Evolutionary conservation across 2,888 invertebrate genomes (phyloP).

Genomic region (Matsumyia berberina): DNA sequence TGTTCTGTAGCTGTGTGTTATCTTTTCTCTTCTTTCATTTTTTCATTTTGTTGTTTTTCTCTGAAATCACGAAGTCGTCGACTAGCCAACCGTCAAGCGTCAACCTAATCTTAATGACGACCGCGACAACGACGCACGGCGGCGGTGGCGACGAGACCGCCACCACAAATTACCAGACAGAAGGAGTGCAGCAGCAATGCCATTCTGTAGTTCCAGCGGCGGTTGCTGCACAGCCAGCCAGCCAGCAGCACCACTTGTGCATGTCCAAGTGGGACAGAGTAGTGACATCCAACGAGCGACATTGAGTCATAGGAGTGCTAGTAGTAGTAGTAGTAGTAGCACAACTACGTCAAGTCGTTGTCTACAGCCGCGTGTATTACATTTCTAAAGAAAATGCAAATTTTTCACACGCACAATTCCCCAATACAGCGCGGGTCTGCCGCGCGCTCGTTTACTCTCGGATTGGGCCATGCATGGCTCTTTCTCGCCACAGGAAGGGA

Average conservation of each 20-base stretch:
- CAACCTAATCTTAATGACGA: conserved; percentile 29
- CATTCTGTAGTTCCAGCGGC: conserved; percentile 24
- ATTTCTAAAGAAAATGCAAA: conserved; percentile 63
- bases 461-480: background rate
- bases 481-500: background rate
- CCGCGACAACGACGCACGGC: conserved; percentile 25
- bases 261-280: conserved; percentile 62
- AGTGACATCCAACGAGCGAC: conserved; percentile 52
- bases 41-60: no score
- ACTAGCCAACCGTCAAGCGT: background rate
- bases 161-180: conserved; percentile 52
- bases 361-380: conserved; percentile 49
- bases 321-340: conserved; percentile 24
- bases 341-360: conserved; percentile 19
- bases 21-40: conserved; percentile 9
- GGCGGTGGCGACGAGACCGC: conserved; percentile 13
- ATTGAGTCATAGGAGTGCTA: conserved; percentile 11
- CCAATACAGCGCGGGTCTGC: conserved; percentile 25
- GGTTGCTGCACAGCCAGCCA: conserved; percentile 9
- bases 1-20: conserved; percentile 3
- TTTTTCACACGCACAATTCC: conserved; percentile 60
- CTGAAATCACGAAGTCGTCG: conserved; percentile 28
- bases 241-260: conserved; percentile 41
- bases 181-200: conserved; percentile 36
- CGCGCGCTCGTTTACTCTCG: conserved; percentile 4